Evolutionary conservation across 2,797 vertebrate species (phyloP).

Genomic region (Eptatretus atami): DNA sequence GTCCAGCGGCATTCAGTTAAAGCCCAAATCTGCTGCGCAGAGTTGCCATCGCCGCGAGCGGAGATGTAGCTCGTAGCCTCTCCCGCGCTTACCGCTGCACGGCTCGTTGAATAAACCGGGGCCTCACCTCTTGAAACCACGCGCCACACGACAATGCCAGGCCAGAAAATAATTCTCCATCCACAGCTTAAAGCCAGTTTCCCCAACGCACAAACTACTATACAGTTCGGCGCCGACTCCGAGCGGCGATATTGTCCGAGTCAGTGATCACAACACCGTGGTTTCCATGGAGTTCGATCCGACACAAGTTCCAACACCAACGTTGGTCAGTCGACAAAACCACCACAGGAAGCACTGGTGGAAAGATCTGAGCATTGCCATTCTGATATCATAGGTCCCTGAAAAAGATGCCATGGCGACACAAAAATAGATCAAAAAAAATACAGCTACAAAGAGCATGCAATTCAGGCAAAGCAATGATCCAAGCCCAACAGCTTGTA

Average conservation of each 20-base stretch:
- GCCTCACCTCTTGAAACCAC: slow-evolving; percentile 31
- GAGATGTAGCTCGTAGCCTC: slow-evolving; percentile 42
- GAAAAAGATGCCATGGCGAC: too few relatives aligned
- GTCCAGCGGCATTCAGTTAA: slow-evolving; percentile 44
- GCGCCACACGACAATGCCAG: slow-evolving; percentile 53
- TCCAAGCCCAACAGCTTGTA: too few relatives aligned
- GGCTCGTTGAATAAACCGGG: slow-evolving; percentile 30
- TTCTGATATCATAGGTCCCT: too few relatives aligned
- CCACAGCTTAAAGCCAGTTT: slow-evolving; percentile 32
- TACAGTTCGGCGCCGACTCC: slow-evolving; percentile 31
- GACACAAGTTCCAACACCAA: slow-evolving; percentile 14
- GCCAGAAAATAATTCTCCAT: slow-evolving; percentile 25
- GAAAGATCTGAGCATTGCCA: too few relatives aligned
- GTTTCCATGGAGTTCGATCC: slow-evolving; percentile 7
- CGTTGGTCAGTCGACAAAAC: too few relatives aligned
- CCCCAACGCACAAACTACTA: slow-evolving; percentile 43
- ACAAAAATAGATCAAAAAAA: too few relatives aligned
- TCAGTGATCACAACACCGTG: slow-evolving; percentile 64
- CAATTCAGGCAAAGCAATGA: too few relatives aligned
- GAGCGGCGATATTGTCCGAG: slow-evolving; percentile 64
- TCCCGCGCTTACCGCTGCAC: too few relatives aligned
- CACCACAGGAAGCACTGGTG: too few relatives aligned
- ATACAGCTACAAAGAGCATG: too few relatives aligned
- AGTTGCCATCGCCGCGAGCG: slow-evolving; percentile 57
- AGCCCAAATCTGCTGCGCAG: slow-evolving; percentile 42